Evolutionary conservation across 2,888 invertebrate species (phyloP), one percentile per base, ranked within the genome.

Genomic region (Lagria hirta): DNA sequence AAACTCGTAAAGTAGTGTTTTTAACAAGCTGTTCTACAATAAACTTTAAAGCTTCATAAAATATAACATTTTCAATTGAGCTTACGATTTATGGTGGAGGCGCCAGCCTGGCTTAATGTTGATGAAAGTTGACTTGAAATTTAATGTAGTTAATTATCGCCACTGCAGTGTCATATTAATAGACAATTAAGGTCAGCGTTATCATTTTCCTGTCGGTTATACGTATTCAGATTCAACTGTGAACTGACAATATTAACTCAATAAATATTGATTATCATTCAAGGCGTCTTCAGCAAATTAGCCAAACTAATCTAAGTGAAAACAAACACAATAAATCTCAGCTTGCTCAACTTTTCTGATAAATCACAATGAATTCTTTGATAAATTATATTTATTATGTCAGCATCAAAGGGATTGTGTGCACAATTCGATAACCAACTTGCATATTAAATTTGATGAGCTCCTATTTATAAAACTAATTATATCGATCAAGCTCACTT

Each of bases 41-140:
- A 32, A 41, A 41, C 32, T 33, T 41, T 41, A 41, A 16, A 17
- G 41, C 41, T 41, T 41, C 41, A 33, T 41, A 41, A 41, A 41
- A 33, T 41, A 41, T 41, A 41, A 41, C 41, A 41, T 32, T 41
- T 41, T 41, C 28, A 35, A 29, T 35, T 23, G 28, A 21, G 34
- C 21, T 41, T 41, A 21, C 22, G 42, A 29, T 43, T 43, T 43
- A 34, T 34, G 28, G 42, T 43, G 34, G 28, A 28, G 35, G 28
- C 22, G 42, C n/a, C 17, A 27, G 18, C 18, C 21, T 22, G 14
- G 8, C 14, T 33, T 33, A 33, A 33, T 10, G 18, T 14, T 30
- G 30, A 30, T 30, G 30, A 30, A 30, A 30, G 10, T 30, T 18
- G 8, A 4, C 27, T 14, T 27, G 16, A 27, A 27, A 16, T 24